phyloP scores from a whole-genome alignment of 2,888 invertebrate genomes.

The Scrobipalpa costella region DNA sequence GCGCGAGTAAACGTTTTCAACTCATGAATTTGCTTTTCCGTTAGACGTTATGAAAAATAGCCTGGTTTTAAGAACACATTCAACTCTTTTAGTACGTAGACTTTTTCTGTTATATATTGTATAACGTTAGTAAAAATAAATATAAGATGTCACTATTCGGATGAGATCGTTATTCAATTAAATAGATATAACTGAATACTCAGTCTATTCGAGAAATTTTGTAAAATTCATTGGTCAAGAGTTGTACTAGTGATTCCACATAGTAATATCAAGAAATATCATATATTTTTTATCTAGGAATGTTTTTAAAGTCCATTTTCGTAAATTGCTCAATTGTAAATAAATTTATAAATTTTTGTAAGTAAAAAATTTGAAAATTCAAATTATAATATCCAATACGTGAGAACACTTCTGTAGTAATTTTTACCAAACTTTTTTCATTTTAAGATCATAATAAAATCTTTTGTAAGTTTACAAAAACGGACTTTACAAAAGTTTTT shows the following conservation, averaged over 20 bases:
- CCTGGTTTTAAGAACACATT: no score
- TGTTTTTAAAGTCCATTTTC: not conserved
- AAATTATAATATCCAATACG: no score
- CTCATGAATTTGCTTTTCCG: no score
- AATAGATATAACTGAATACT: no score
- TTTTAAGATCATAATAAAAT: not conserved
- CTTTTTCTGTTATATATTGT: not conserved
- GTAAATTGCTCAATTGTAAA: not conserved
- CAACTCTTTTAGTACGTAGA: not conserved
- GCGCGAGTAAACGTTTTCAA: no score
- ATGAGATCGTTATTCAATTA: conserved; percentile 51
- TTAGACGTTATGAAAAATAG: no score
- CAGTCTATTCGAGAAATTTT: conserved; percentile 53
- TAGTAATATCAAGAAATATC: not conserved
- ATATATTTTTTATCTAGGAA: not conserved
- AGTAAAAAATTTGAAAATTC: no score
- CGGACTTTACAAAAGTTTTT: not conserved
- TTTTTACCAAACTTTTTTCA: no score
- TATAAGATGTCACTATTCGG: conserved; percentile 42
- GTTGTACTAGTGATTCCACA: conserved; percentile 11
- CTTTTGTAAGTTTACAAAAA: not conserved
- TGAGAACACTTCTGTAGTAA: no score
- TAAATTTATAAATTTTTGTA: no score
- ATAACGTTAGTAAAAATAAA: not conserved
- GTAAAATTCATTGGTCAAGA: conserved; percentile 32